Evolutionary conservation across 2,113 vertebrate genomes (phyloP), one percentile per base, ranked within the genome.

Genomic region (Dromaius novaehollandiae): DNA sequence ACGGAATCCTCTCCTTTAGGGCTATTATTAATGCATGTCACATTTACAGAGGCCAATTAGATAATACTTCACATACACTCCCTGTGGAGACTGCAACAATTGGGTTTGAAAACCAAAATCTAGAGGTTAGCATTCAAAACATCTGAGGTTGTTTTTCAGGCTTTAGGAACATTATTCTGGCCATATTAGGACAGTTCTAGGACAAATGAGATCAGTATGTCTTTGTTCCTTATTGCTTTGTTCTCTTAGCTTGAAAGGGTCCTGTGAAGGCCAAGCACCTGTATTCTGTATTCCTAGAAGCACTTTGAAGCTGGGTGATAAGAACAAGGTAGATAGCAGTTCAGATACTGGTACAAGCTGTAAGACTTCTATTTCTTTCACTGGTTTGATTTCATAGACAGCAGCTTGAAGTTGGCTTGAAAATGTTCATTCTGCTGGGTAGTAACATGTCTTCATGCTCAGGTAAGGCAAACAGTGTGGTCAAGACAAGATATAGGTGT

Each of bases 281-380:
- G 15, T 88, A 83, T 86, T 92, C 53, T 80, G 75, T 92, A 94
- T 94, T 90, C 96, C 96, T 91, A 95, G 83, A 96, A 93, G 82
- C 19, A 28, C 89, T 97, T 95, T 97, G 88, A 98, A 97, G 82
- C 76, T 85, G 40, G 26, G 26, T 64, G 89, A 84, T 95, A 94
- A 93, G 90, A 97, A 96, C n/a, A 82, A 91, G 63, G 55, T 85
- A 90, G 44, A 89, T 68, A 60, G 51, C 42, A 92, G 60, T 90
- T 97, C 87, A 96, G 92, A 91, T 48, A 75, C 53, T 94, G 70
- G 97, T 75, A 68, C 42, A 88, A 21, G 18, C 50, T 74, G 11
- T 88, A 96, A 92, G 60, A 51, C 17, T 90, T 92, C 46, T 81
- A 24, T 89, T 96, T 80, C 64, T 95, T 95, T 76, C 76, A 9